A percentile compares a stretch with the other conserved stretches of the same genome.
These are phyloP conservation scores for Saxidomus purpurata DNA, from an alignment of 1,140 invertebrate species.

Conservation along the genomic window DNA sequence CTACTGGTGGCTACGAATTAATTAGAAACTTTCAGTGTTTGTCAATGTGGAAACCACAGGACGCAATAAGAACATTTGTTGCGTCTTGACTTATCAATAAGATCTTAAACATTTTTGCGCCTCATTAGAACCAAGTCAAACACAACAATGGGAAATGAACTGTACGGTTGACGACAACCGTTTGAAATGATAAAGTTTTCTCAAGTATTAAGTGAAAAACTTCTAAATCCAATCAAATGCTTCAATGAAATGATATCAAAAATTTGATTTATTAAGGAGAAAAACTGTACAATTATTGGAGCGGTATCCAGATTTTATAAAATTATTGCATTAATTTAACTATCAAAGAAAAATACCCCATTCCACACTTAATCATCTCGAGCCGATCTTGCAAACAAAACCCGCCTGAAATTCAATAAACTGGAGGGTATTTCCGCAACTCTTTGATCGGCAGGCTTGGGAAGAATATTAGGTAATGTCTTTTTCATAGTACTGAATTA, in stretches of 20 bases:
- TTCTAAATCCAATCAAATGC: slow-evolving; percentile 36
- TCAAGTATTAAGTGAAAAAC: neutral
- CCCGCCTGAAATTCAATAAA: too few species aligned
- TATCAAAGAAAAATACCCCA: too few species aligned
- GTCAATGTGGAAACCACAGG: slow-evolving; percentile 39
- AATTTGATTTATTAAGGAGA: neutral
- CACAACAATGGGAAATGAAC: slow-evolving; percentile 46
- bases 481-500: too few species aligned
- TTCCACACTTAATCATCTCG: too few species aligned
- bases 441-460: too few species aligned
- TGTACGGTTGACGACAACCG: neutral
- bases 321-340: too few species aligned
- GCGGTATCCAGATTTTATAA: neutral
- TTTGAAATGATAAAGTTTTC: neutral
- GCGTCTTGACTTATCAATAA: slow-evolving; percentile 24
- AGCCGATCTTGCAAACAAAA: too few species aligned
- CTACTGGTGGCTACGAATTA: slow-evolving; percentile 5
- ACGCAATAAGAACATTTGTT: slow-evolving; percentile 35
- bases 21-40: slow-evolving; percentile 56
- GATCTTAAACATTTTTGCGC: slow-evolving; percentile 25
- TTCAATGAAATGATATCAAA: neutral
- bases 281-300: neutral
- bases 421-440: too few species aligned
- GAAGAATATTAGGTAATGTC: too few species aligned
- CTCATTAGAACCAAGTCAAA: slow-evolving; percentile 22